These are phyloP conservation scores for Nannospalax galili DNA, from an alignment of 2,113 vertebrate species.

Conservation along the genomic window DNA sequence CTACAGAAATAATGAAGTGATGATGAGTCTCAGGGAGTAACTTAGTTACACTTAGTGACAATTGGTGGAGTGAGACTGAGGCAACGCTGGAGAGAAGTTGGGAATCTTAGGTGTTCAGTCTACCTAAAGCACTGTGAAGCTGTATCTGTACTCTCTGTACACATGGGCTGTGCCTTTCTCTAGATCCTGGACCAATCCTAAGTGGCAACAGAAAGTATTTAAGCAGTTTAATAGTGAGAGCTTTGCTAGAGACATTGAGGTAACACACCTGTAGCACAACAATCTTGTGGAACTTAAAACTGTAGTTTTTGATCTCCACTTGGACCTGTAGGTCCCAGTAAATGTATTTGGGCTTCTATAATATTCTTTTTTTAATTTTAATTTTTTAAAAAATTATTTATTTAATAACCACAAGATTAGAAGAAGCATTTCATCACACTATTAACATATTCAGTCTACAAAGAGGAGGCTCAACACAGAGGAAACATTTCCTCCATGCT, in stretches of 20 bases:
- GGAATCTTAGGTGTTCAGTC: neutral
- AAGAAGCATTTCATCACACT: too few relatives aligned
- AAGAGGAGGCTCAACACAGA: too few relatives aligned
- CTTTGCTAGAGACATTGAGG: neutral
- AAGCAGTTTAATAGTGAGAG: neutral
- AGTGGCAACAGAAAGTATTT: neutral
- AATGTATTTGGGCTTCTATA: neutral
- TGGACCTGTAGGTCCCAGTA: neutral
- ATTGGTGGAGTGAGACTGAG: neutral
- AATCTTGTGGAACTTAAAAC: neutral
- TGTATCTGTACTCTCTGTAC: neutral
- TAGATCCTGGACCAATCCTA: neutral
- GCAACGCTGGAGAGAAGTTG: rapidly evolving
- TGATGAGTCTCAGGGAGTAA: too few relatives aligned
- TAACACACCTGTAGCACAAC: neutral
- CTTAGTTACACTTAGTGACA: too few relatives aligned
- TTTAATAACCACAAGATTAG: too few relatives aligned
- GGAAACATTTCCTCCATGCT: too few relatives aligned
- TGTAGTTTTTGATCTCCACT: neutral
- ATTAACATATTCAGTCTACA: too few relatives aligned
- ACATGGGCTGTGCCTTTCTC: neutral
- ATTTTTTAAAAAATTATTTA: too few relatives aligned
- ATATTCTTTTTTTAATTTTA: too few relatives aligned
- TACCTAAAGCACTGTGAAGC: neutral
- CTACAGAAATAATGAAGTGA: too few relatives aligned